Evolutionary conservation across 2,888 invertebrate species (phyloP), one percentile per base, ranked within the genome.

Genomic region (Ligdia adustata): DNA sequence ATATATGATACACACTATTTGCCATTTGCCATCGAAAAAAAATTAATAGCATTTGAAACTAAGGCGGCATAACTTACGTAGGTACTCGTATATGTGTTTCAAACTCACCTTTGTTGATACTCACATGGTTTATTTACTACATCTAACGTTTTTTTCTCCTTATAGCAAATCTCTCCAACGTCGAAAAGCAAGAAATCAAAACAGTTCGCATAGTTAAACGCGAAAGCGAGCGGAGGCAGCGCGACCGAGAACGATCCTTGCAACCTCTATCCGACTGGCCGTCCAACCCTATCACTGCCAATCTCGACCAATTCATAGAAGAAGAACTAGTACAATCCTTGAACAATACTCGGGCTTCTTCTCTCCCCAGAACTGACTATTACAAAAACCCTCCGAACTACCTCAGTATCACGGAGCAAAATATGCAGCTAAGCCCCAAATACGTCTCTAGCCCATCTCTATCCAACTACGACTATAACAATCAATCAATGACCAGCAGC

Each of bases 131-230:
- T n/a, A n/a, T n/a, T n/a, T n/a, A n/a, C n/a, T n/a, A n/a, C n/a
- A 16, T 3, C 16, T 24, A 12, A 13, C 5, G 9, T 18, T 11
- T 5, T 27, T 28, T 29, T 42, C 42, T 56, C 69, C 9, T 53
- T 85, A 24, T 75, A 94, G 94, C 92, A 48, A 93, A 93, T 65
- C 90, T 95, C 37, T 94, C 89, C 13, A 93, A 91, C 69, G 93
- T 95, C 44, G 97, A 97, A 71, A 96, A 96, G 63, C 93, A 95
- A 75, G 97, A 97, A 83, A 96, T 96, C 47, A 97, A 97, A 91
- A 98, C 98, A 0, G 98, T 98, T 9, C 92, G 98, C 48, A 97
- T 98, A 66, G 97, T 98, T 0, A 98, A 98, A 83, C 91, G 97
- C 7, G 97, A 97, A 75, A 96, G 97, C 12, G 97, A 97, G 76